Evolutionary conservation across 37 sponge, comb jelly and placozoan genomes (phyloP).

Genomic region (Chondrosia reniformis): DNA sequence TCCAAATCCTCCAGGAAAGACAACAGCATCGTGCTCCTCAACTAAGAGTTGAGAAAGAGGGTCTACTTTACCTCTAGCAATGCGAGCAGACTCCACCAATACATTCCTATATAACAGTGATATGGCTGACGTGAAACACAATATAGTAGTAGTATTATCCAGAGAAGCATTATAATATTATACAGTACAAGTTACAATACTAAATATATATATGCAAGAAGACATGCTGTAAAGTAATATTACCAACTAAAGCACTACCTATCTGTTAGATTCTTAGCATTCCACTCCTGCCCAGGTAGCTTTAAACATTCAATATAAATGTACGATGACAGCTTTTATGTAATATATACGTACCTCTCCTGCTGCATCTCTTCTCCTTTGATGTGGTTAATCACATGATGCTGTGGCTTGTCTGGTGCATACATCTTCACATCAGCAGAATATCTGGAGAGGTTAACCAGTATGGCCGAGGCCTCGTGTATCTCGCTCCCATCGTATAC

Average conservation of each 20-base stretch:
- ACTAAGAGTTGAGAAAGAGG: constrained; percentile 48
- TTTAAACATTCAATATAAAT: no score
- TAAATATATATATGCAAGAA: no score
- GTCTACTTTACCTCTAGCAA: constrained; percentile 75
- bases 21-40: constrained; percentile 53
- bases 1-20: constrained; percentile 92
- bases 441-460: constrained; percentile 71
- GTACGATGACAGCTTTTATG: no score
- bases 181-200: no score
- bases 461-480: constrained; percentile 82
- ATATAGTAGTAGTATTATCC: no score
- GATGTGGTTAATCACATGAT: constrained; percentile 81
- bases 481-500: constrained; percentile 92
- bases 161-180: no score
- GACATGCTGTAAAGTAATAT: no score
- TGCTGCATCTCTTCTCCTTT: constrained; percentile 50
- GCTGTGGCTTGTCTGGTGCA: constrained; percentile 82
- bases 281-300: no score
- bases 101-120: constrained; percentile 62
- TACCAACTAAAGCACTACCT: no score
- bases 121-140: background rate
- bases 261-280: no score
- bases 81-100: constrained; percentile 84
- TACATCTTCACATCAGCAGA: constrained; percentile 61
- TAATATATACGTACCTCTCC: constrained; percentile 53